Evolutionary conservation across 2,888 invertebrate species (phyloP).

Genomic region (Nomada flava): DNA sequence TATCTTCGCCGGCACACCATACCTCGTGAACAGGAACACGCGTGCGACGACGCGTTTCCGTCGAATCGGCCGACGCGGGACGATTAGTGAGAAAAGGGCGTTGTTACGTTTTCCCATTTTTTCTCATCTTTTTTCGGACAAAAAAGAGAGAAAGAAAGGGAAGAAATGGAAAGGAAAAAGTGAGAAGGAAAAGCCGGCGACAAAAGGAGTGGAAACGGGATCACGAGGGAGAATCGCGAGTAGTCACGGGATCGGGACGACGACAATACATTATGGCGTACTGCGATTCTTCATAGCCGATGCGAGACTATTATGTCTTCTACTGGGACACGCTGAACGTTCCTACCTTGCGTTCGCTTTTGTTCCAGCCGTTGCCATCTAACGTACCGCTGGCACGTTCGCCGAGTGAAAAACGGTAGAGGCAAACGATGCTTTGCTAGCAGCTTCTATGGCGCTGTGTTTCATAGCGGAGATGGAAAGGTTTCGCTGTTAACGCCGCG

Average conservation of each 20-base stretch:
- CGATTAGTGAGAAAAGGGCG: slow-evolving; percentile 59
- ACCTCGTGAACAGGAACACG: slow-evolving; percentile 61
- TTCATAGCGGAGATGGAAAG: neutral
- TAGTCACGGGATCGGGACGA: slow-evolving; percentile 46
- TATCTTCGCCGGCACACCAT: slow-evolving; percentile 69
- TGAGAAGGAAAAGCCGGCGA: slow-evolving; percentile 7
- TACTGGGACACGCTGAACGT: slow-evolving; percentile 44
- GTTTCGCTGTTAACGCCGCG: neutral
- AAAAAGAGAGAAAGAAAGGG: slow-evolving; percentile 13
- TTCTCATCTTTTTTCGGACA: slow-evolving; percentile 13
- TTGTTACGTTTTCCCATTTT: slow-evolving; percentile 46
- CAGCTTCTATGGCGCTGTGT: neutral
- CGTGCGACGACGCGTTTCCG: slow-evolving; percentile 55
- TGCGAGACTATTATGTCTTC: slow-evolving; percentile 61
- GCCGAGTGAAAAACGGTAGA: slow-evolving; percentile 13
- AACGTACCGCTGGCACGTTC: slow-evolving; percentile 25
- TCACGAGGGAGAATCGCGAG: slow-evolving; percentile 45
- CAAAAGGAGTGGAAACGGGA: slow-evolving; percentile 51
- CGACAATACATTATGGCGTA: slow-evolving; percentile 48
- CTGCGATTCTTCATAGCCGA: slow-evolving; percentile 60
- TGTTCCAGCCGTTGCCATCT: slow-evolving; percentile 40
- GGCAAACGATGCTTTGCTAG: slow-evolving; percentile 15
- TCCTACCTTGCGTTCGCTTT: slow-evolving; percentile 38
- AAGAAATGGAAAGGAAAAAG: neutral
- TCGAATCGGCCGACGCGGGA: slow-evolving; percentile 53